These are phyloP conservation scores for Hipparchia sbordonii DNA, from an alignment of 2,888 invertebrate genomes.

Conservation along the genomic window DNA sequence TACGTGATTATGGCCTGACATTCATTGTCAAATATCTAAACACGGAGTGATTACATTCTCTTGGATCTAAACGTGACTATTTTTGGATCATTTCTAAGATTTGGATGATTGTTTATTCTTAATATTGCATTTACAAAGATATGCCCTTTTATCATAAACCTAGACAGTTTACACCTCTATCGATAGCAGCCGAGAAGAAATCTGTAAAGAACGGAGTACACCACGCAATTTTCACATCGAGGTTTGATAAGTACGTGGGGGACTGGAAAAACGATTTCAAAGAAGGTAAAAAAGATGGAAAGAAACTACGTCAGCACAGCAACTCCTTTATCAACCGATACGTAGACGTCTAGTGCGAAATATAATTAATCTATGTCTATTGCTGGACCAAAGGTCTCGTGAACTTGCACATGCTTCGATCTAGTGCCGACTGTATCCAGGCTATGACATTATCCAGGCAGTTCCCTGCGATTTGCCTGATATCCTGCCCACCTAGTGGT, in stretches of 20 bases:
- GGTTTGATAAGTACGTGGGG: conserved; percentile 81
- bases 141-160: conserved; percentile 76
- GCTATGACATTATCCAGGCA: no score
- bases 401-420: no score
- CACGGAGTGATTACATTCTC: no score
- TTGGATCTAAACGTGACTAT: neutral
- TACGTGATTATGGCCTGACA: no score
- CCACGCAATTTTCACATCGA: conserved; percentile 80
- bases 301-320: no score
- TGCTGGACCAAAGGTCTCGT: no score
- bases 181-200: conserved; percentile 64
- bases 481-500: no score
- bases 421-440: no score
- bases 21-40: neutral
- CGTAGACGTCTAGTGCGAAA: no score
- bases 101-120: neutral
- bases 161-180: conserved; percentile 63
- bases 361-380: no score
- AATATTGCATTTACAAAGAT: conserved; percentile 17
- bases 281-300: conserved; percentile 54
- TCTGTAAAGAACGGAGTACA: conserved; percentile 82
- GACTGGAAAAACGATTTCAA: conserved; percentile 83
- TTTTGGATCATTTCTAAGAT: neutral
- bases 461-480: no score
- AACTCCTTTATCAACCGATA: no score